These are phyloP conservation scores for Phrynocephalus vlangalii DNA, from an alignment of 2,797 vertebrate genomes.

Conservation along the genomic window DNA sequence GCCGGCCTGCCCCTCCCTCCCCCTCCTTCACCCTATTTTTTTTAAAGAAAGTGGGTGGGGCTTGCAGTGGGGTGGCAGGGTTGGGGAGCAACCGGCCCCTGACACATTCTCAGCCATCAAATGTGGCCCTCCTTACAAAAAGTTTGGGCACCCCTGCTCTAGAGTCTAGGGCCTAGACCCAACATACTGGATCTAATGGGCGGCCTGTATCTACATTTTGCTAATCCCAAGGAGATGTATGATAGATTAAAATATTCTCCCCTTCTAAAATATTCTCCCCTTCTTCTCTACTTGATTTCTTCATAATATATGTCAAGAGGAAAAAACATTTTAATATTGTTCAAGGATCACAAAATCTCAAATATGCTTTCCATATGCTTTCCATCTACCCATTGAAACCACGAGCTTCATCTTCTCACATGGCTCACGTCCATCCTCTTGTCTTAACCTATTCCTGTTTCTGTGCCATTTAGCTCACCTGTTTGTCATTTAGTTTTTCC, in stretches of 20 bases:
- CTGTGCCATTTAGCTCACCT: background rate
- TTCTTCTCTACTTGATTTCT: background rate
- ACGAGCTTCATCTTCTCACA: background rate
- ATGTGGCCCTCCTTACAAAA: too few species aligned
- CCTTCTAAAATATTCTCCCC: background rate
- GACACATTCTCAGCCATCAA: too few species aligned
- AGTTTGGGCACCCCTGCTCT: too few species aligned
- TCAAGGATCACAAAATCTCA: background rate
- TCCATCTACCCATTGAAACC: too few species aligned
- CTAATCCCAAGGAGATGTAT: background rate
- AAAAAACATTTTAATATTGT: background rate
- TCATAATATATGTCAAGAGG: background rate
- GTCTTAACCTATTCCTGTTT: background rate
- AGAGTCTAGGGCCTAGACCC: background rate
- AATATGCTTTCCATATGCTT: background rate
- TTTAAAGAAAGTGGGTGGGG: too few species aligned
- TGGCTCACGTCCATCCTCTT: background rate
- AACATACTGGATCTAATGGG: background rate
- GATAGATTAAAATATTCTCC: background rate
- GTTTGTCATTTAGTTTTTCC: background rate
- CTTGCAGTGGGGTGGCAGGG: too few species aligned
- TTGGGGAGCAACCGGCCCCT: too few species aligned
- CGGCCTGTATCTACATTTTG: background rate
- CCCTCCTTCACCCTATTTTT: too few species aligned
- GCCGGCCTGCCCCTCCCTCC: too few species aligned